Base-by-base conservation (phyloP, 2,797 vertebrate species). In the Anisognathus igniventris region DNA sequence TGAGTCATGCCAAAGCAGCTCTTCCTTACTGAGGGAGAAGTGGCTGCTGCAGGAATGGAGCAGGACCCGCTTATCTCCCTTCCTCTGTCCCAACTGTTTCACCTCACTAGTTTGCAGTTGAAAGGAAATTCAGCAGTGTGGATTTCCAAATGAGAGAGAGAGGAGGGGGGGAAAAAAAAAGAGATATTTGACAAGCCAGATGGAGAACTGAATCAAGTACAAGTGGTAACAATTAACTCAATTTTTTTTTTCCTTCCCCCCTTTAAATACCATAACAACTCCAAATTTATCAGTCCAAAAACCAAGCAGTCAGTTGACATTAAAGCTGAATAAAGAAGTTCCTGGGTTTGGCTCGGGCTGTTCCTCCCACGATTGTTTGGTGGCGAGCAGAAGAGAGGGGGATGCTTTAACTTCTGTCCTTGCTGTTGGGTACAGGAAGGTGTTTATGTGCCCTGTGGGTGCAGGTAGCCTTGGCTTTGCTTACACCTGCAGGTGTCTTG, bases 211-310 rank as follows among this genome's bases (percentile, higher is more conserved):
- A 98, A 97, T 97, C 95, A 94, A 96, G 93, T 96, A 97, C 98
- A 98, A 98, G 97, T 98, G 98, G 97, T 97, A 97, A 98, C 98
- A 98, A 98, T 98, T 98, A 98, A 97, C 94, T 97, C 74, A 1
- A 8, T 81, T 93, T 90, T 89, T 90, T 89, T 88, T 85, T 86
- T 71, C 16, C 13, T 58, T 33, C 35, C 24, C 80, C 92, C 87
- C 91, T 61, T 95, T 90, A 92, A 94, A 94, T 95, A 83, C 61
- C 92, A 82, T 62, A 92, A 88, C 79, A 86, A 83, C 90, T 94
- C 87, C 4, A 18, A 88, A 95, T 91, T 93, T 94, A 96, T 95
- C 79, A 79, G 85, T 89, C 77, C 67, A 88, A 64, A 79, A 91
- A 88, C 51, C 91, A 93, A 93, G 94, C 86, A 89, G 64, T 91